Evolutionary conservation across 2,888 invertebrate genomes (phyloP), one percentile per base, ranked within the genome.

Genomic region (Cephus nigrinus): DNA sequence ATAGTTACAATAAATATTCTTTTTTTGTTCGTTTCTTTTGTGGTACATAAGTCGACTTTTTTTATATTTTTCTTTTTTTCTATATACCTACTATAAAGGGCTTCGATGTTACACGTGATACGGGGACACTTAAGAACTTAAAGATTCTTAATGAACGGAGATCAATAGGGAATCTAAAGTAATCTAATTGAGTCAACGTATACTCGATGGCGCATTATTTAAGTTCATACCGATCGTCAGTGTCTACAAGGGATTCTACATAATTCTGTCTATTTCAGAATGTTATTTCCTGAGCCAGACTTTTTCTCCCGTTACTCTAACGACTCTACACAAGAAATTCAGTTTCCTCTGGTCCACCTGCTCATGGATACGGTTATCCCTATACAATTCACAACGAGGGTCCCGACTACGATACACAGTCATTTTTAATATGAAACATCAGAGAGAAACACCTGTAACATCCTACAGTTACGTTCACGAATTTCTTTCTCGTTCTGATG

Each of bases 1-100:
- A 4, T 74, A 74, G 23, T 74, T 74, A 74, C 74, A 74, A 35
- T 74, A 71, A 71, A 31, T 71, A 31, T 71, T 55, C 55, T 55
- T 55, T 55, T 40, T 55, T 40, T 55, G 55, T 55, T 55, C 55
- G 0, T 55, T 55, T 55, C 55, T 55, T 55, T 55, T 23, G 15
- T 23, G 15, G 55, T 55, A 55, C 55, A 23, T 23, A 55, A 23
- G 55, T 55, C 23, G 23, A 55, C 9, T 55, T 23, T 55, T 40
- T 40, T 15, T 4, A 12, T 4, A 1, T 40, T 5, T 55, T 12
- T 12, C 1, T 3, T 12, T 12, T 23, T 55, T 23, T 9, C 55
- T 23, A 23, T 55, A 55, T 55, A 55, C 12, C 12, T 35, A 35
- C 55, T 55, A 55, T 23, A 55, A 23, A 55, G 55, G 55, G 23